Percentiles rank a stretch among this genome's conserved stretches.
Conservation (phyloP, 2,113 vertebrate species). For the Cephalopholis sonnerati region DNA sequence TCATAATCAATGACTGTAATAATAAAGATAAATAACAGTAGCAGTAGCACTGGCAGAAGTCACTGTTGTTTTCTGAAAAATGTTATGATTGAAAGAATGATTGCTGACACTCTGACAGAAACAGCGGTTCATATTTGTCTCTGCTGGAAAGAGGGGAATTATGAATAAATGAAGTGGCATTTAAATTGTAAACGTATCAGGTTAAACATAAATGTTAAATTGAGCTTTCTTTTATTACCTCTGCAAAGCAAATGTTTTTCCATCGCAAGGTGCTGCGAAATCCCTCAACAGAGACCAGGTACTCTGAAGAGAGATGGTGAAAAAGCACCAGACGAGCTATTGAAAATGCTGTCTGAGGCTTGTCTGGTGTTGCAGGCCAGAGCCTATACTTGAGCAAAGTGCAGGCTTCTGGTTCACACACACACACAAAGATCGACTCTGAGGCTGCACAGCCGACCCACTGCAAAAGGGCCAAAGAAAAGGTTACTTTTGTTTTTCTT, state of each 20-base stretch:
- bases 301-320: neutral
- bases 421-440: neutral
- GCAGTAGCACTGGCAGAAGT: no score
- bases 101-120: no score
- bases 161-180: no score
- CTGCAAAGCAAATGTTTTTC: neutral
- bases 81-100: no score
- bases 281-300: neutral
- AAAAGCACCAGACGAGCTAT: neutral
- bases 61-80: no score
- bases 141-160: no score
- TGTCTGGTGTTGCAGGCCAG: neutral
- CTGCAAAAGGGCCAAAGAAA: neutral
- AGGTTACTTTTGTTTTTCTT: neutral
- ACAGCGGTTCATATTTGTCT: no score
- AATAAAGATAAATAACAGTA: no score
- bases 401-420: neutral
- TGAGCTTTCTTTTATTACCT: neutral
- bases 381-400: neutral
- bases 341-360: conserved; percentile 3
- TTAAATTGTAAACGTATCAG: no score
- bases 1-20: no score
- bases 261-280: neutral
- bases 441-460: neutral
- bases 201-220: neutral